These are phyloP conservation scores for Ooceraea biroi DNA, from an alignment of 1,140 invertebrate species.

Conservation along the genomic window DNA sequence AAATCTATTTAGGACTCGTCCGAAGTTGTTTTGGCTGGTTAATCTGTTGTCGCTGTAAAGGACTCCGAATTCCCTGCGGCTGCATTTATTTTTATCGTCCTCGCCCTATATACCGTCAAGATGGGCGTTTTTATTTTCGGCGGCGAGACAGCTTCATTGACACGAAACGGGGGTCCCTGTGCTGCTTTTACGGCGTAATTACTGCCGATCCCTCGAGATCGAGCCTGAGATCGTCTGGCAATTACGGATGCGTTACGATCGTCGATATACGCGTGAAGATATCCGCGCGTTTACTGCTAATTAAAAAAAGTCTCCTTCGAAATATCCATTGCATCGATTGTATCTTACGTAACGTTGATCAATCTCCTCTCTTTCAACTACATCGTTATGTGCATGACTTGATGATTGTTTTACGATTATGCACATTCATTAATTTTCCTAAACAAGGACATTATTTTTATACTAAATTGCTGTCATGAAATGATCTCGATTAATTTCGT, in stretches of 20 bases:
- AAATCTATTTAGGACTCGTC: conserved; percentile 36
- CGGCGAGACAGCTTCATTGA: conserved; percentile 67
- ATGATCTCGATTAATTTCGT: not conserved
- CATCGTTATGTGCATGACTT: not conserved
- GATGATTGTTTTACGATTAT: not conserved
- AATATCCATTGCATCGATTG: conserved; percentile 49
- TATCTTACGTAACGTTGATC: conserved; percentile 41
- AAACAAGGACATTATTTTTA: too few relatives aligned
- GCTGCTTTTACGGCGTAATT: conserved; percentile 67
- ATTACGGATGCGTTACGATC: conserved; percentile 34
- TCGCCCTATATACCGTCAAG: conserved; percentile 57
- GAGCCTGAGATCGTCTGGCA: conserved; percentile 10
- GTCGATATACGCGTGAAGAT: conserved; percentile 35
- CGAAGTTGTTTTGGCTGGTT: conserved; percentile 21
- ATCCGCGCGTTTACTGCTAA: conserved; percentile 23
- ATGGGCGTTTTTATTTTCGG: conserved; percentile 68
- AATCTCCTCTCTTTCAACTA: conserved; percentile 28
- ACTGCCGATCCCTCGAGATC: conserved; percentile 33
- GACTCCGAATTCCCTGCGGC: conserved; percentile 55
- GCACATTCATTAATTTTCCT: too few relatives aligned
- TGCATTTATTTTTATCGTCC: conserved; percentile 71
- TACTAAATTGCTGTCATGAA: too few relatives aligned
- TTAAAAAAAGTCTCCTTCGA: conserved; percentile 31
- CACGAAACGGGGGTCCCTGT: conserved; percentile 45
- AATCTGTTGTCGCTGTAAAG: conserved; percentile 65